A percentile compares a stretch with the other conserved stretches of the same genome.
These are phyloP conservation scores for Seriola quinqueradiata DNA, from an alignment of 2,113 vertebrate species.

Conservation along the genomic window DNA sequence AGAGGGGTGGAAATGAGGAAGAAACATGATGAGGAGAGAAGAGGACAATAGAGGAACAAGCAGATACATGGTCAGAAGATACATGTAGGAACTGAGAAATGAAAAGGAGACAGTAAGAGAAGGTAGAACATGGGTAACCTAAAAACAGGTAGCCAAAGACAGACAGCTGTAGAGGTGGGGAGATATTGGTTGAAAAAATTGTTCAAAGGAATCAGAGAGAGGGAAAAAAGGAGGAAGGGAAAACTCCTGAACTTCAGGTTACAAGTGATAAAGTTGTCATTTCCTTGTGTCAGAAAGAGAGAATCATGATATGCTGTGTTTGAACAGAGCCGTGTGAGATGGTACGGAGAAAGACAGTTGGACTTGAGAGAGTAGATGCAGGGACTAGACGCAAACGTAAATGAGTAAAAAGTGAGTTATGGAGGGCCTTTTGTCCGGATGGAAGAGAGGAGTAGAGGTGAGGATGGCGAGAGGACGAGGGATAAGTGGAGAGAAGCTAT, in stretches of 20 bases:
- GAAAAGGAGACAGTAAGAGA: neutral
- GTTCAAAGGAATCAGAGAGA: slow-evolving; percentile 1
- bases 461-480: slow-evolving; percentile 53
- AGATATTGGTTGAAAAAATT: slow-evolving; percentile 12
- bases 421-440: slow-evolving; percentile 40
- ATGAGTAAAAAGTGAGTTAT: slow-evolving; percentile 39
- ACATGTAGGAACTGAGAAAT: neutral
- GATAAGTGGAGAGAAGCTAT: slow-evolving; percentile 85
- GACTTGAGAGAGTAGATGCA: neutral
- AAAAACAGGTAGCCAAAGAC: slow-evolving; percentile 11
- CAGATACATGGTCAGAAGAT: neutral
- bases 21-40: slow-evolving; percentile 1
- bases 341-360: neutral
- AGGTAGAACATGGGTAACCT: slow-evolving; percentile 1
- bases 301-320: neutral
- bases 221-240: neutral
- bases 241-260: slow-evolving; percentile 4
- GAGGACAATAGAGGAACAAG: neutral
- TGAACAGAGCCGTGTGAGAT: neutral
- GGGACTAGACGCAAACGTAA: neutral
- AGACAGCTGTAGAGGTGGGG: neutral
- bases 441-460: slow-evolving; percentile 65
- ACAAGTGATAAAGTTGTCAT: neutral
- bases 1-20: slow-evolving; percentile 2
- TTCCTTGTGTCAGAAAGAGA: neutral